These are phyloP conservation scores for Thripadectes ignobilis DNA, from an alignment of 2,797 vertebrate species.

Conservation along the genomic window DNA sequence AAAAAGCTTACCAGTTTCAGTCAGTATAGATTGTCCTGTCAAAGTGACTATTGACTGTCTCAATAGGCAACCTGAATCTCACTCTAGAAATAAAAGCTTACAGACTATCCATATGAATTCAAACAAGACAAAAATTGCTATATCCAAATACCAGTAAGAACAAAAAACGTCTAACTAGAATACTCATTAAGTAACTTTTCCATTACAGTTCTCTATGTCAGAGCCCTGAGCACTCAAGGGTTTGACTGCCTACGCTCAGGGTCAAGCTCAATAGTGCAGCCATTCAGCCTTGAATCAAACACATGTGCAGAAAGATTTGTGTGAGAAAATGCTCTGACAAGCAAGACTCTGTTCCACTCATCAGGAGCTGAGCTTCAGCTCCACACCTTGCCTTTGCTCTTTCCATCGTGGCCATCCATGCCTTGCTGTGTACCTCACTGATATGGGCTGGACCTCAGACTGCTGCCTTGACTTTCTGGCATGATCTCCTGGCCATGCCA, in stretches of 20 bases:
- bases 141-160: background rate
- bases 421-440: background rate
- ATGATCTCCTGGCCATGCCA: background rate
- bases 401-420: background rate
- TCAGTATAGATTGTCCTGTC: background rate
- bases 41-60: background rate
- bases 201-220: background rate
- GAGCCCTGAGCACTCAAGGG: accelerated
- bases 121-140: background rate
- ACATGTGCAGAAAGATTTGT: background rate
- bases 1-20: background rate
- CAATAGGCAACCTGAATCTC: background rate
- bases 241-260: background rate
- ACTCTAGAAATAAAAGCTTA: background rate
- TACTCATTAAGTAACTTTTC: background rate
- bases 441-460: background rate
- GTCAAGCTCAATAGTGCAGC: background rate
- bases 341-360: background rate
- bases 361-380: background rate
- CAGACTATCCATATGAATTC: background rate
- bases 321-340: background rate
- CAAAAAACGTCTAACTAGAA: background rate
- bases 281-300: background rate
- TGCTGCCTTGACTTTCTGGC: background rate
- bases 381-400: background rate